Conservation (phyloP, 1,140 invertebrate genomes). For the Oreohelix idahoensis region DNA sequence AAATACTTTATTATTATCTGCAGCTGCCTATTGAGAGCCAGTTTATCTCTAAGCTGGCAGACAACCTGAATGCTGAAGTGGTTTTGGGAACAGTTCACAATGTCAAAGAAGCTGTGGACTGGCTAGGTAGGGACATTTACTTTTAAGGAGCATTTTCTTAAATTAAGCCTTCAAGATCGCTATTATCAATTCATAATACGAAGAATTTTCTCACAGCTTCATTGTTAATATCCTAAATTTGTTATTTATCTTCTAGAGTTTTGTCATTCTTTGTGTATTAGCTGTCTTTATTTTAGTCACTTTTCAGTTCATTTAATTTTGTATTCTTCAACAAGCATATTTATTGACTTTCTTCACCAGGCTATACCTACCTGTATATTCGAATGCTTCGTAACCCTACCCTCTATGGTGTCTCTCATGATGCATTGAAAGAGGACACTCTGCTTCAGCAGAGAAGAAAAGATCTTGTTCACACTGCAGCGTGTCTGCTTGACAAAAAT, state of each 20-base stretch:
- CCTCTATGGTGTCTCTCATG: constrained; percentile 90
- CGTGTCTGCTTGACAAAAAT: constrained; percentile 90
- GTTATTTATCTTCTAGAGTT: not conserved
- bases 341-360: constrained; percentile 43
- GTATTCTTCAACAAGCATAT: not conserved
- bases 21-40: constrained; percentile 78
- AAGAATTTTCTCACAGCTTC: too few relatives aligned
- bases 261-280: not conserved
- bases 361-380: constrained; percentile 97
- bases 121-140: constrained; percentile 86
- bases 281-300: not conserved
- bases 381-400: constrained; percentile 79
- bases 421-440: constrained; percentile 81
- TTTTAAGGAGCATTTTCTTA: not conserved
- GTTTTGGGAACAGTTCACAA: constrained; percentile 97
- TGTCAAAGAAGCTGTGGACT: constrained; percentile 94
- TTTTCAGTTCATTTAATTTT: not conserved
- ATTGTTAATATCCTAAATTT: too few relatives aligned
- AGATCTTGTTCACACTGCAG: constrained; percentile 97
- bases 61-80: constrained; percentile 98
- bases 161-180: not conserved
- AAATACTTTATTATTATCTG: not conserved
- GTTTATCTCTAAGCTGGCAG: constrained; percentile 83
- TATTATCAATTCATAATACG: too few relatives aligned
- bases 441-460: constrained; percentile 90